Base-by-base conservation (phyloP, 2,113 vertebrate species). In the Tiliqua scincoides region DNA sequence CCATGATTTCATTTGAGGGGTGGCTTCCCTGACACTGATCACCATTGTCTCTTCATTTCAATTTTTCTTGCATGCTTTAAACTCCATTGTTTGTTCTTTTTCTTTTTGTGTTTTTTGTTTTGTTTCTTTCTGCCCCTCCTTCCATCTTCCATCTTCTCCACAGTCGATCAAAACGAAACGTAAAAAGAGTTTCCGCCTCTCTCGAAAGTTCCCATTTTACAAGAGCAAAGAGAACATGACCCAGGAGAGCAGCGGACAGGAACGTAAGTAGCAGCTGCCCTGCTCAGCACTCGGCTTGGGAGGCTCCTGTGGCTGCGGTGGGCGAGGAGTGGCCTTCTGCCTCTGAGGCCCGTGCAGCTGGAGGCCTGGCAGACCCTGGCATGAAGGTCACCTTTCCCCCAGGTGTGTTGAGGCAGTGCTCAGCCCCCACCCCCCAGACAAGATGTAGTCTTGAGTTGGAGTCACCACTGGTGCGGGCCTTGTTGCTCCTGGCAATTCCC, bases 111-210 rank as follows among this genome's bases (percentile, higher is more conserved):
- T 94, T 91, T 95, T 93, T 96, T 92, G 94, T 94, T 94, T 91
- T 95, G 93, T 96, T 94, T 96, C 92, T 95, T 94, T 95, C 91
- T 95, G 94, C 96, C 94, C 95, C 95, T 93, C 96, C 95, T 94
- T 93, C 96, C 98, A 96, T 96, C 96, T 96, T 92, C n/a, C 97
- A 95, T 95, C 96, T 95, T 96, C 95, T 97, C 95, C 96, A 95
- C 98, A 99, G 98, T 98, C 95, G 96, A 97, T 98, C 98, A 99
- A 99, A 99, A 98, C 98, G 97, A 99, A 99, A 98, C 99, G 97
- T 98, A 99, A 99, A 99, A 99, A 99, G 99, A 99, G 99, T 98
- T 99, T 99, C 95, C 98, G 98, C 97, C 98, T 99, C 95, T 99
- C 99, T 90, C 99, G 99, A 98, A 99, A 99, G 97, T 99, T 99